Evolutionary conservation across 2,888 invertebrate species (phyloP), one percentile per base, ranked within the genome.

Genomic region (Meandrusa payeni): DNA sequence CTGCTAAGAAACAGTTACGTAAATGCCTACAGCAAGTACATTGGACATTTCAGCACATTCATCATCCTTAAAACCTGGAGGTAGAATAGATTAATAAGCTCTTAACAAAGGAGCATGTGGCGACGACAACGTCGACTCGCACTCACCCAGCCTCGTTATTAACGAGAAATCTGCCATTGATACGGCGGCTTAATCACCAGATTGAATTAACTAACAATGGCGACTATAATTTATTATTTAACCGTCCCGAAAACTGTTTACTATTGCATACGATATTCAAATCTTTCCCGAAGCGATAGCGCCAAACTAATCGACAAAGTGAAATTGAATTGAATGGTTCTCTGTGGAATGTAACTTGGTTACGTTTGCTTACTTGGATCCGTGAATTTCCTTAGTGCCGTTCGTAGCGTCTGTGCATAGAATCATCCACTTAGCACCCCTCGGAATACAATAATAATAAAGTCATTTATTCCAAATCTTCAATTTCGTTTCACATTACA

Each of bases 51-150:
- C 3, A 12, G 15, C 2, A 10, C 42, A 37, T 42, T 36, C 36
- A 42, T 42, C 37, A 42, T 42, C 31, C 36, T 37, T 42, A 42
- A 37, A 42, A 31, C 42, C 17, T 22, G 24, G 41, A 42, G 41
- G 36, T 42, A 31, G 41, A 41, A 34, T 33, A 41, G 42, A 42
- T 37, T 42, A 42, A 31, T 37, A 31, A 31, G 37, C 13, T 29
- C 37, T 42, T 31, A 37, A 42, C 42, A 42, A 42, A 31, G 24
- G 40, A 31, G 17, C 41, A 42, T 37, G 19, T 42, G 42, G 24
- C 9, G 31, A 19, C 37, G 42, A 42, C 40, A 31, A 31, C 26
- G 31, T 40, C 17, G 34, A 2, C 10, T 28, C 24, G 24, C 19
- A 29, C 26, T 15, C 33, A 34, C 23, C 33, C 15, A 10, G 7